Evolutionary conservation across 2,888 invertebrate species (phyloP).

Genomic region (Parnassius glacialis): DNA sequence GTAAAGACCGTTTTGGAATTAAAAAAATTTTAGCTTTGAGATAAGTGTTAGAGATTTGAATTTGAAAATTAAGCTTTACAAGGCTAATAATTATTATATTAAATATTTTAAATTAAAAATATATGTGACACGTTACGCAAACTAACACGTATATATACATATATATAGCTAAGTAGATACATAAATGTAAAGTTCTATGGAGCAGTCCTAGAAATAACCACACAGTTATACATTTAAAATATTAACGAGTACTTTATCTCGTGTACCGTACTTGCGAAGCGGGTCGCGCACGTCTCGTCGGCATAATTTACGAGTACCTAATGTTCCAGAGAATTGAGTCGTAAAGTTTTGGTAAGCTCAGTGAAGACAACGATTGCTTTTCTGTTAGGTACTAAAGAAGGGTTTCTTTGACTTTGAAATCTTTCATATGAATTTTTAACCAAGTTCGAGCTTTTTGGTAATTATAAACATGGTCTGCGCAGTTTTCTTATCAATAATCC

Average conservation of each 20-base stretch:
- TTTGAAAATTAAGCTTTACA: no score
- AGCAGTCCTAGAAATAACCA: neutral
- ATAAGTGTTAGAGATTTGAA: no score
- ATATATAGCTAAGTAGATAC: neutral
- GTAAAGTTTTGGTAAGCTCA: constrained; percentile 21
- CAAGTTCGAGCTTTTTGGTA: no score
- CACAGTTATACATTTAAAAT: constrained; percentile 2
- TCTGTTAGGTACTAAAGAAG: neutral
- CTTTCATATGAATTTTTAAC: no score
- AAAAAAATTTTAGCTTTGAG: no score
- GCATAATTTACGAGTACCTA: constrained; percentile 23
- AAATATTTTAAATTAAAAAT: no score
- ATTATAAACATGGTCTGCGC: no score
- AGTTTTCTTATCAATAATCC: no score
- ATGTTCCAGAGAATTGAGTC: constrained; percentile 20
- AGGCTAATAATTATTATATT: no score
- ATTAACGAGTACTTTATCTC: neutral
- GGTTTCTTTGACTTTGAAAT: neutral
- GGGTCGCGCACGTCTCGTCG: constrained; percentile 23
- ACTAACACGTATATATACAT: no score
- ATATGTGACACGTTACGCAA: no score
- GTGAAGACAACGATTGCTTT: constrained; percentile 22
- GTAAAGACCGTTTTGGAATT: no score
- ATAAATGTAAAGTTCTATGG: constrained; percentile 3
- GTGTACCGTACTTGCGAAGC: constrained; percentile 15